These are phyloP conservation scores for Lasiommata megera DNA, from an alignment of 2,888 invertebrate genomes.

Conservation along the genomic window DNA sequence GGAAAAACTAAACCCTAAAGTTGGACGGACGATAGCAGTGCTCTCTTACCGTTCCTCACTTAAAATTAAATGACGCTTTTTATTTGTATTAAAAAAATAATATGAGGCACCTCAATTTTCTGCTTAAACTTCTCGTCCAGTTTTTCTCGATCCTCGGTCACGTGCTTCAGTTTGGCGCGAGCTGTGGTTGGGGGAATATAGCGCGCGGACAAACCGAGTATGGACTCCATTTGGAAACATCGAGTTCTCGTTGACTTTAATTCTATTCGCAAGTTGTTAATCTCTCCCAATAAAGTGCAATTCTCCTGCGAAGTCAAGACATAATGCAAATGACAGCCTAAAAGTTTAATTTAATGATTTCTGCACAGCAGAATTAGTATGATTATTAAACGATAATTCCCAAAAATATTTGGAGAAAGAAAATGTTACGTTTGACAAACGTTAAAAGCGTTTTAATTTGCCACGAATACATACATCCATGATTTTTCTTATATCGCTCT, in stretches of 20 bases:
- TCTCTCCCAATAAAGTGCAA: constrained; percentile 87
- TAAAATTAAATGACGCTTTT: too few species aligned
- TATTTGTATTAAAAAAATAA: background rate
- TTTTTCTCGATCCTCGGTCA: constrained; percentile 82
- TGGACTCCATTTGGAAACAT: constrained; percentile 86
- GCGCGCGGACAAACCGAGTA: constrained; percentile 83
- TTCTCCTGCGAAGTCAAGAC: constrained; percentile 87
- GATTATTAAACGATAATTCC: too few species aligned
- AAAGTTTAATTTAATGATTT: too few species aligned
- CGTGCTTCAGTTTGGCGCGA: constrained; percentile 83
- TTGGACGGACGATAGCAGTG: too few species aligned
- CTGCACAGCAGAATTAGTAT: too few species aligned
- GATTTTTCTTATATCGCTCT: constrained; percentile 82
- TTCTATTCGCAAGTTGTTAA: constrained; percentile 87
- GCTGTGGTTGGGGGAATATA: constrained; percentile 82
- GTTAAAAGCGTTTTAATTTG: background rate
- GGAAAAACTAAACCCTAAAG: too few species aligned
- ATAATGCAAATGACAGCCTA: too few species aligned
- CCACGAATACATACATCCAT: constrained; percentile 76
- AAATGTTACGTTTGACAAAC: too few species aligned
- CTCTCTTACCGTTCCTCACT: too few species aligned
- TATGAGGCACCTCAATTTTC: constrained; percentile 61
- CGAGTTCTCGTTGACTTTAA: constrained; percentile 84
- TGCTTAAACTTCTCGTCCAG: constrained; percentile 79
- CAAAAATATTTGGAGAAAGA: too few species aligned